Conservation (phyloP, 2,888 invertebrate species). For the Limnephilus lunatus region DNA sequence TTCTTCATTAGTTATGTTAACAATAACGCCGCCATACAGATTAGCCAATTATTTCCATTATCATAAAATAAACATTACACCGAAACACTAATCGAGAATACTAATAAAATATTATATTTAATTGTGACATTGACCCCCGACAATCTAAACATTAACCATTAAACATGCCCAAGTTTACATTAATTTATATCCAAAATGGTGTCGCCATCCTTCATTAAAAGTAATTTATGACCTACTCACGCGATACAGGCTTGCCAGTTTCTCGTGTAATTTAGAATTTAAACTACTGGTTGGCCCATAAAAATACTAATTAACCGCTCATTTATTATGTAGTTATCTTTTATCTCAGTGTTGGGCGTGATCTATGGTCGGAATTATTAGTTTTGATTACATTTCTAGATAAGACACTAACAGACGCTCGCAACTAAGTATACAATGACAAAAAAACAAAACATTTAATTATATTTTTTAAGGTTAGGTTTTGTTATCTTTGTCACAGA, state of each 20-base stretch:
- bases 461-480: not conserved
- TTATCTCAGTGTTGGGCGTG: slow-evolving; percentile 19
- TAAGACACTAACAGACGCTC: not conserved
- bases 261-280: not conserved
- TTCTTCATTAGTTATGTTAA: not conserved
- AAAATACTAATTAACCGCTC: slow-evolving; percentile 31
- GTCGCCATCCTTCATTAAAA: slow-evolving; percentile 13
- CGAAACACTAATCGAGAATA: not conserved
- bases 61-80: not conserved
- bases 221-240: not conserved
- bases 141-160: not conserved
- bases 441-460: not conserved
- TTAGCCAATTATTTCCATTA: not conserved
- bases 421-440: not conserved
- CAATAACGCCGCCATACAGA: not conserved
- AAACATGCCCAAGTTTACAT: not conserved
- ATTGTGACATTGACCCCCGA: not conserved
- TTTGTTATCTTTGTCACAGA: not conserved
- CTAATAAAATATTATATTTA: not conserved
- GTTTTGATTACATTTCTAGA: slow-evolving; percentile 16
- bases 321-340: slow-evolving; percentile 34
- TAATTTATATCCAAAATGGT: not conserved
- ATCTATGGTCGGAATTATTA: slow-evolving; percentile 12
- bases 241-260: not conserved
- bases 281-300: slow-evolving; percentile 23